Conservation (phyloP, 2,888 invertebrate genomes). For the Meloe dianella region DNA sequence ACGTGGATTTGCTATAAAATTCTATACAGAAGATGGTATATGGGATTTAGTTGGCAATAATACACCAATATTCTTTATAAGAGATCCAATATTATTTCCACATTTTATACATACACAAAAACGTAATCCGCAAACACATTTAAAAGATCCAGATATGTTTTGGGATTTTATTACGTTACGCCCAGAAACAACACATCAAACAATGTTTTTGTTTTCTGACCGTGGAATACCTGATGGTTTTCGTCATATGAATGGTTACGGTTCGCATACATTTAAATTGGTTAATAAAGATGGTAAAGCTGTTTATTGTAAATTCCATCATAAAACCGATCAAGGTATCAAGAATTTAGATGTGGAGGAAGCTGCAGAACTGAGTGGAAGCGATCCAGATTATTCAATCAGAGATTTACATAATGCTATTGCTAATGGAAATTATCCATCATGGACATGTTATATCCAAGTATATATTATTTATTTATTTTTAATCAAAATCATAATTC, state of each 20-base stretch:
- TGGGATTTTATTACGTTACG: constrained; percentile 91
- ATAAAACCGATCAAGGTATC: constrained; percentile 90
- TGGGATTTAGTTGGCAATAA: constrained; percentile 96
- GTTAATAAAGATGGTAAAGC: constrained; percentile 75
- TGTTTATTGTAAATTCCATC: constrained; percentile 92
- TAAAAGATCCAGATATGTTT: constrained; percentile 93
- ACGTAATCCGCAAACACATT: constrained; percentile 88
- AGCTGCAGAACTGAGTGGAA: constrained; percentile 72
- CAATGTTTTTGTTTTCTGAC: constrained; percentile 85
- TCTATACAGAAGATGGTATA: constrained; percentile 90
- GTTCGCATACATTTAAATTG: constrained; percentile 92
- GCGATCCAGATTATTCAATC: constrained; percentile 91
- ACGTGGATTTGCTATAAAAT: constrained; percentile 91
- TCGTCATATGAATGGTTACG: constrained; percentile 94
- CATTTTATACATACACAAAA: constrained; percentile 97
- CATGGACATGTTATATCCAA: constrained; percentile 84
- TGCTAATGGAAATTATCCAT: constrained; percentile 71
- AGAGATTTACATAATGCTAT: constrained; percentile 93
- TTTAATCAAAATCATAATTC: background rate
- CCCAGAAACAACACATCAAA: constrained; percentile 87
- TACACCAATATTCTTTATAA: constrained; percentile 91
- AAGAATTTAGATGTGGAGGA: constrained; percentile 75
- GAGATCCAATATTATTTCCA: constrained; percentile 89
- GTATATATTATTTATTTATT: constrained; percentile 38
- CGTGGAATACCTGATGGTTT: constrained; percentile 93